Evolutionary conservation across 2,888 invertebrate genomes (phyloP).

Genomic region (Dryobota labecula): DNA sequence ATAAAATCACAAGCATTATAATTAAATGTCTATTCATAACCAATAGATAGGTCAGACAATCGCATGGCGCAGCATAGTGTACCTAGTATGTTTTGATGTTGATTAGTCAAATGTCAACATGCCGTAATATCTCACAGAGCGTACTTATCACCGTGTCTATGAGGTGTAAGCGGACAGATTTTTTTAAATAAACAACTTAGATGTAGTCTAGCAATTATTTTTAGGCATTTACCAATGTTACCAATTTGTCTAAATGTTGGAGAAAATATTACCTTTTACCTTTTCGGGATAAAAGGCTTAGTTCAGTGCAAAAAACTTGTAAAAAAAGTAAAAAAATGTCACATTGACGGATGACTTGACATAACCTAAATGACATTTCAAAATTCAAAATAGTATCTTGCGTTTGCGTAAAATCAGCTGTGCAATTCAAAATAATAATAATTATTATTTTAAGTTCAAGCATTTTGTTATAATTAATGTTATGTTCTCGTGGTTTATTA

Average conservation of each 20-base stretch:
- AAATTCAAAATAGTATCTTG: too few species aligned
- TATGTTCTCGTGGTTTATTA: conserved; percentile 27
- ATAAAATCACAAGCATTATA: too few species aligned
- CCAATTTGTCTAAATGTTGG: background rate
- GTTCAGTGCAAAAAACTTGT: too few species aligned
- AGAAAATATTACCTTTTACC: background rate
- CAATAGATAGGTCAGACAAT: too few species aligned
- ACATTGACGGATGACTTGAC: background rate
- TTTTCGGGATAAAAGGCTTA: background rate
- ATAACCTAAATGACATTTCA: conserved; percentile 21
- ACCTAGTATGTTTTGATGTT: too few species aligned
- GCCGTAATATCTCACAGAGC: too few species aligned
- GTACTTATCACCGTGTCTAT: background rate
- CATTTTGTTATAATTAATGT: conserved; percentile 28
- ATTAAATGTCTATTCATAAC: too few species aligned
- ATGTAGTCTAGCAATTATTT: background rate
- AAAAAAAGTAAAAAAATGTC: background rate
- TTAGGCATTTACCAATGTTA: background rate
- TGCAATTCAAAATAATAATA: conserved; percentile 4
- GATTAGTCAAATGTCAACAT: too few species aligned
- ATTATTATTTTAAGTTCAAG: background rate
- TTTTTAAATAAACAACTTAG: background rate
- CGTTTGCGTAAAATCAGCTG: conserved; percentile 33
- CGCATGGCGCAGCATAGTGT: too few species aligned
- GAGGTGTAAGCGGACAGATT: background rate